Conservation (phyloP, 2,888 invertebrate genomes). For the Notodonta ziczac region DNA sequence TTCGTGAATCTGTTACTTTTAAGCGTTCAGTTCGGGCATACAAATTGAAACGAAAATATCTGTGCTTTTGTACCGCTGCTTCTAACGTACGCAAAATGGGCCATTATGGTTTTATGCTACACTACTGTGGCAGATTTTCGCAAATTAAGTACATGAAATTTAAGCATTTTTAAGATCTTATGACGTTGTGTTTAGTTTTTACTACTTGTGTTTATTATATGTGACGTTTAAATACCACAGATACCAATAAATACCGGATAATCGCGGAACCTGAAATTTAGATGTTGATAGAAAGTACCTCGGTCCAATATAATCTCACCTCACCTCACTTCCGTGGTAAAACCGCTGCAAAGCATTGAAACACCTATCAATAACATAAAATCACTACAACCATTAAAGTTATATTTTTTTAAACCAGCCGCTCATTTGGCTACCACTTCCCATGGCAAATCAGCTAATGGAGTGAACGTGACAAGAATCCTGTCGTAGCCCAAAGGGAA, state of each 20-base stretch:
- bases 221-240: too few species aligned
- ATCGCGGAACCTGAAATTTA: not conserved
- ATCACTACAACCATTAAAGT: conserved; percentile 23
- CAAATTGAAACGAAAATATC: not conserved
- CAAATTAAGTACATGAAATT: not conserved
- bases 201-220: too few species aligned
- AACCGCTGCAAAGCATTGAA: conserved; percentile 10
- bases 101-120: conserved; percentile 3
- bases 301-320: not conserved
- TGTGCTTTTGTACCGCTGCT: not conserved
- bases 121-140: not conserved
- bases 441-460: conserved; percentile 69
- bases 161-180: not conserved
- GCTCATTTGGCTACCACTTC: conserved; percentile 54
- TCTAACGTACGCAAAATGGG: not conserved
- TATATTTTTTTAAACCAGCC: conserved; percentile 49
- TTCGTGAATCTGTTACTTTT: conserved; percentile 1
- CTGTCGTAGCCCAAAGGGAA: conserved; percentile 29
- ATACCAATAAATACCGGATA: not conserved
- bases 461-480: conserved; percentile 64
- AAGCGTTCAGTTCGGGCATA: not conserved
- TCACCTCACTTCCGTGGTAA: conserved; percentile 10
- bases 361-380: conserved; percentile 11
- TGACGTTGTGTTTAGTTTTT: not conserved
- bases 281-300: not conserved